phyloP scores from a whole-genome alignment of 1,140 invertebrate genomes.

The Drosophila parvula region DNA sequence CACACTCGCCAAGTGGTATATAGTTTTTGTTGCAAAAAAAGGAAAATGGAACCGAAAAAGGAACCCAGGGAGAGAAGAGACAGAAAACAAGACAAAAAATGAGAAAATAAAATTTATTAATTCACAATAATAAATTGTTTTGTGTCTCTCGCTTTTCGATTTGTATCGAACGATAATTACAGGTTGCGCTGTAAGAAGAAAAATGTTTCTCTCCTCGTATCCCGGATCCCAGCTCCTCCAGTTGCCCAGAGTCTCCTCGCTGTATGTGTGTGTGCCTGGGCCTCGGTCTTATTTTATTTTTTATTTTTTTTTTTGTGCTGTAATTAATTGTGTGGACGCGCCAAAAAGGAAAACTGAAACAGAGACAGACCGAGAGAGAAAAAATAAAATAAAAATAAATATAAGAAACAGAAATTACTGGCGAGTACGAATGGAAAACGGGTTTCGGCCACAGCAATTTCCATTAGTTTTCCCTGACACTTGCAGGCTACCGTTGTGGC shows the following conservation, averaged over 20 bases:
- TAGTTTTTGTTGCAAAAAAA: conserved; percentile 4
- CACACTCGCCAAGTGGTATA: conserved; percentile 10
- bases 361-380: neutral
- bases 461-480: conserved; percentile 53
- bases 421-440: neutral
- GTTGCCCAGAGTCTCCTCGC: neutral
- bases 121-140: conserved; percentile 79
- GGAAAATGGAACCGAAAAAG: conserved; percentile 37
- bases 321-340: conserved; percentile 69
- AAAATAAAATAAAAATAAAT: conserved; percentile 7
- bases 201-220: conserved; percentile 45
- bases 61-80: neutral
- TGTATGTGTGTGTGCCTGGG: conserved; percentile 6
- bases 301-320: conserved; percentile 22
- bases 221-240: neutral
- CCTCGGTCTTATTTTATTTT: conserved; percentile 42
- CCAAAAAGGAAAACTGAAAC: conserved; percentile 20
- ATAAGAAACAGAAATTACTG: conserved; percentile 38
- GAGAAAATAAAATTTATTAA: conserved; percentile 75
- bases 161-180: conserved; percentile 79
- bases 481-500: conserved; percentile 41
- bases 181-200: conserved; percentile 71
- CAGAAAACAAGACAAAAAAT: conserved; percentile 15
- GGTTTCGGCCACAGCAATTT: conserved; percentile 36
- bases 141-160: conserved; percentile 77